Evolutionary conservation across 2,113 vertebrate species (phyloP), one percentile per base, ranked within the genome.

Genomic region (Formicarius rufipectus): DNA sequence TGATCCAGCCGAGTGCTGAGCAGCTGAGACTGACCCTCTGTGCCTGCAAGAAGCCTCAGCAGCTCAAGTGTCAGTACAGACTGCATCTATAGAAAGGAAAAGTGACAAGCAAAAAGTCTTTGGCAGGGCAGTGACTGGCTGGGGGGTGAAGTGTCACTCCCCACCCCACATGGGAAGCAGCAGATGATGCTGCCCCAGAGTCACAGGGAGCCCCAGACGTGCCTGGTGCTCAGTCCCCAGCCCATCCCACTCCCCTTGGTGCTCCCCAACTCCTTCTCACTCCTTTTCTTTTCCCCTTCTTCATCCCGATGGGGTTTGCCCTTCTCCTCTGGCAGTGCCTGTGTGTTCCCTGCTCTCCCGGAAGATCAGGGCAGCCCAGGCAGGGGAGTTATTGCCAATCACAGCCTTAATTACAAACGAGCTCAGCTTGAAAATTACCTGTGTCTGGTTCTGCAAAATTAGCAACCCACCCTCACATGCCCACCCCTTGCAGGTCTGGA

Each of bases 241-340:
- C 58, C 8, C 24, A 1, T 10, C 16, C 9, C 31, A 1, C 25
- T 14, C 14, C 39, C 40, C 2, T 8, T 0, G 1, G 1, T 7
- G 35, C 47, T 71, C 33, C 47, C 6, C 53, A 6, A 1, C 42
- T 7, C 3, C 15, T 13, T 10, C 63, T 31, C 79, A 1, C 27
- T 27, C 14, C 17, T 8, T 23, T 14, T 10, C 24, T 5, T 3
- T 24, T 28, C 7, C 2, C 17, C 16, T 23, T 27, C 40, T 42
- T 23, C 56, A 12, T 14, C 6, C 67, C 14, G 44, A 24, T 33
- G 50, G 31, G 22, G 12, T 55, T 78, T 75, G 28, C 87, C 33
- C 50, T 79, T 71, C 62, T 84, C 21, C 73, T 55, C 73, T 18
- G 68, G 73, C 73, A 40, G 2, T 2, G 18, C 44, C 35, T 30